Base-by-base conservation (phyloP, 2,113 vertebrate species). In the Prionailurus bengalensis region DNA sequence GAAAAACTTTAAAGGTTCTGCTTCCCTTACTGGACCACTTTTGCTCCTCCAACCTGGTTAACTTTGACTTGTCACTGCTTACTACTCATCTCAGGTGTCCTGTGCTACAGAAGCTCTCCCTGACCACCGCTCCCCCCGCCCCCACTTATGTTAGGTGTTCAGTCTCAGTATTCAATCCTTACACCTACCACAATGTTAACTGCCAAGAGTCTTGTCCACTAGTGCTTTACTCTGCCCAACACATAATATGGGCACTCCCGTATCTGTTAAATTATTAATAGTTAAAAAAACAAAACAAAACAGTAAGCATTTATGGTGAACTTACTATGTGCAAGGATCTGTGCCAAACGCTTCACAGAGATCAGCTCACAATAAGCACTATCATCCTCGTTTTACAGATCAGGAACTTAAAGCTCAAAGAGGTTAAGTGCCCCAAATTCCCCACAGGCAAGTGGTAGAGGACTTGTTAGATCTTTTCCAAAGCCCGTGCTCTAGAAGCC, bases 251-350 rank as follows among this genome's bases (percentile, higher is more conserved):
- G 45, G 45, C 55, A 65, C 8, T 73, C 23, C 51, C 1, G 0
- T 89, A 78, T 61, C 63, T 89, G 36, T 76, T 88, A 85, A 61
- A 53, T 55, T 86, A 93, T 31, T 48, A 79, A 87, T 16, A 73
- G 74, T 66, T 84, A 89, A 91, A 91, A 93, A n/a, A 76, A 87
- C 61, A 48, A 76, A 87, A 68, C 42, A 68, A 66, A 95, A n/a
- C 48, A 93, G 36, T 80, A 86, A 66, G 21, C 33, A 78, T 45
- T 82, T 66, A 85, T 9, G 33, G 73, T 84, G 73, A 94, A 89
- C 58, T 80, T 85, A 83, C 63, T 85, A 68, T 39, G 70, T 84
- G 39, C n/a, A 74, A 66, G 14, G 45, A 53, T 73, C 76, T 94
- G 66, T 85, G 39, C 33, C 88, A 94, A 79, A 91, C 53, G 65